phyloP scores from a whole-genome alignment of 2,888 invertebrate species.

The Drosophila falleni region DNA sequence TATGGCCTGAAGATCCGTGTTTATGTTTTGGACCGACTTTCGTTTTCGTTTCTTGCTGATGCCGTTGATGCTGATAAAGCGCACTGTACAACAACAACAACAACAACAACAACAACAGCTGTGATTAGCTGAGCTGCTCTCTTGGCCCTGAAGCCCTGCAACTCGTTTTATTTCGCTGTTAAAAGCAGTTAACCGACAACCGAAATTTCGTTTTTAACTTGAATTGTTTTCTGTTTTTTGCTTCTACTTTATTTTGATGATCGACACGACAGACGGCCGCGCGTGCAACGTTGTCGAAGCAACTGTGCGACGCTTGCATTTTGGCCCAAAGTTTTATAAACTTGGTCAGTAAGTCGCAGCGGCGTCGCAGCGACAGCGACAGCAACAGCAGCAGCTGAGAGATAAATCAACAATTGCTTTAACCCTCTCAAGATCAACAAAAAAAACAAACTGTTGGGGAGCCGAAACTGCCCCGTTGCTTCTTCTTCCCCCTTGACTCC shows the following conservation, averaged over 20 bases:
- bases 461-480: constrained; percentile 6
- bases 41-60: constrained; percentile 67
- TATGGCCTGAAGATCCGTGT: constrained; percentile 46
- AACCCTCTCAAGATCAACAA: constrained; percentile 74
- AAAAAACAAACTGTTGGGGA: constrained; percentile 38
- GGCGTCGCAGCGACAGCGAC: constrained; percentile 15
- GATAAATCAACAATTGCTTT: constrained; percentile 75
- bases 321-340: constrained; percentile 81
- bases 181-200: constrained; percentile 43
- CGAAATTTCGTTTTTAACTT: constrained; percentile 57
- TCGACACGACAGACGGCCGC: constrained; percentile 49
- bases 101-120: constrained; percentile 38
- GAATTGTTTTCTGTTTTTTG: constrained; percentile 21
- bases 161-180: constrained; percentile 61
- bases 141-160: constrained; percentile 71
- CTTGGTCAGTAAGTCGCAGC: constrained; percentile 72
- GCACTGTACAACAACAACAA: constrained; percentile 66
- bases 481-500: neutral
- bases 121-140: constrained; percentile 24
- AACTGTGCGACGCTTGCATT: constrained; percentile 80
- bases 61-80: constrained; percentile 65
- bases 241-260: constrained; percentile 35
- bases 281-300: constrained; percentile 77
- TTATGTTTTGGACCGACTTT: constrained; percentile 63
- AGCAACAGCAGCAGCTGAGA: constrained; percentile 52